These are phyloP conservation scores for Idaea aversata DNA, from an alignment of 2,888 invertebrate species.

Conservation along the genomic window DNA sequence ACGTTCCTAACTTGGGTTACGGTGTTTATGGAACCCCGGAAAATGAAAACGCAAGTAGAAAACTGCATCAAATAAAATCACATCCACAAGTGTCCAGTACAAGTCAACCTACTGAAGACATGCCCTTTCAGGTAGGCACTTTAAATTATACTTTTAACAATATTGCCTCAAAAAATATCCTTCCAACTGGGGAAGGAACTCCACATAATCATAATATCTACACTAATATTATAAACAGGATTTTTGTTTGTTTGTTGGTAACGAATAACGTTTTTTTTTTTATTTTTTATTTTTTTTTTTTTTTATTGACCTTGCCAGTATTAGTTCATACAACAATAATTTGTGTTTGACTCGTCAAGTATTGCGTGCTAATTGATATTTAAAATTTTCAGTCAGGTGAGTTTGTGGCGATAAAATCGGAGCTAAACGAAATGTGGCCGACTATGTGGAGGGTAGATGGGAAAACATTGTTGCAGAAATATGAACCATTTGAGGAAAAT, in stretches of 20 bases:
- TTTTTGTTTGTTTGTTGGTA: no score
- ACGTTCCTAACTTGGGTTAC: slow-evolving; percentile 80
- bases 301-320: no score
- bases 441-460: slow-evolving; percentile 96
- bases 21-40: slow-evolving; percentile 78
- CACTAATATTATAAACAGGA: no score
- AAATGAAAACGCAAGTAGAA: slow-evolving; percentile 61
- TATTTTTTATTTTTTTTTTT: no score
- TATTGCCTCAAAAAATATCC: no score
- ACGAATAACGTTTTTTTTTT: no score
- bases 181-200: no score
- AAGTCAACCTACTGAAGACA: slow-evolving; percentile 75
- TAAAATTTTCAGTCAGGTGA: slow-evolving; percentile 87
- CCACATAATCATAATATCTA: no score
- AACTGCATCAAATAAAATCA: slow-evolving; percentile 69
- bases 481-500: slow-evolving; percentile 90
- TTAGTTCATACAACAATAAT: no score
- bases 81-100: slow-evolving; percentile 75
- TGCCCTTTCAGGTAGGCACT: slow-evolving; percentile 80
- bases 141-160: background rate
- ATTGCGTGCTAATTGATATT: slow-evolving; percentile 12
- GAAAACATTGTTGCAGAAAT: slow-evolving; percentile 89
- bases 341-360: background rate
- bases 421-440: slow-evolving; percentile 90
- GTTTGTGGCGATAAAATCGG: slow-evolving; percentile 92